These are phyloP conservation scores for Gymnocephalus cernua DNA, from an alignment of 2,113 vertebrate genomes.

Conservation along the genomic window DNA sequence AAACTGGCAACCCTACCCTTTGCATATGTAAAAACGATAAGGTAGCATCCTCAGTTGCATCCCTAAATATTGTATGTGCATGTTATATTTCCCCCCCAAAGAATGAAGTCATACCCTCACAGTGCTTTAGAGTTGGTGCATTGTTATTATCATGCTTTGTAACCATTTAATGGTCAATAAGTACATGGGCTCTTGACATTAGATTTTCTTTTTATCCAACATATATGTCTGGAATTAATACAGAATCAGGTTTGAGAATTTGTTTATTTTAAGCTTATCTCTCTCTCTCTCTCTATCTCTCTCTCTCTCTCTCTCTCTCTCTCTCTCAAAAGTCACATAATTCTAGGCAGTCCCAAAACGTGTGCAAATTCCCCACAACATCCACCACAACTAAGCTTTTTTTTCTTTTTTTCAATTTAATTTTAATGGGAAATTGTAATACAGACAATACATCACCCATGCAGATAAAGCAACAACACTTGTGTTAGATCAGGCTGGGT, in stretches of 20 bases:
- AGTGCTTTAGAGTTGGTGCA: neutral
- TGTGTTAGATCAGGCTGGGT: constrained; percentile 8
- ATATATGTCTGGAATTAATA: neutral
- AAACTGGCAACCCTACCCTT: neutral
- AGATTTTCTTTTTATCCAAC: neutral
- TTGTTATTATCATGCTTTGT: neutral
- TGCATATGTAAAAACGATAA: neutral
- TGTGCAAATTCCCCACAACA: neutral
- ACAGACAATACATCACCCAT: neutral
- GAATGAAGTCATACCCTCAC: neutral
- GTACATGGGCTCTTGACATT: neutral
- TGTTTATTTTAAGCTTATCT: neutral
- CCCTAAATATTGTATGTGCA: neutral
- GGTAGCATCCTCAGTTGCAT: neutral
- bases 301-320: too few relatives aligned
- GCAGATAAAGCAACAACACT: neutral
- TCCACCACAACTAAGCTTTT: neutral
- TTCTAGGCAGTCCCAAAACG: neutral
- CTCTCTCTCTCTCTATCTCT: too few relatives aligned
- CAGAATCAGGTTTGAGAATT: neutral
- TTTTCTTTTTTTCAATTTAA: neutral
- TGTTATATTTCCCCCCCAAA: neutral
- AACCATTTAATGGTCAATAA: neutral
- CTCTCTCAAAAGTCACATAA: neutral
- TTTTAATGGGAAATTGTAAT: neutral